A percentile compares a stretch with the other conserved stretches of the same genome.
Evolutionary conservation across 1,140 invertebrate genomes (phyloP).

Genomic region (Magallana gigas): DNA sequence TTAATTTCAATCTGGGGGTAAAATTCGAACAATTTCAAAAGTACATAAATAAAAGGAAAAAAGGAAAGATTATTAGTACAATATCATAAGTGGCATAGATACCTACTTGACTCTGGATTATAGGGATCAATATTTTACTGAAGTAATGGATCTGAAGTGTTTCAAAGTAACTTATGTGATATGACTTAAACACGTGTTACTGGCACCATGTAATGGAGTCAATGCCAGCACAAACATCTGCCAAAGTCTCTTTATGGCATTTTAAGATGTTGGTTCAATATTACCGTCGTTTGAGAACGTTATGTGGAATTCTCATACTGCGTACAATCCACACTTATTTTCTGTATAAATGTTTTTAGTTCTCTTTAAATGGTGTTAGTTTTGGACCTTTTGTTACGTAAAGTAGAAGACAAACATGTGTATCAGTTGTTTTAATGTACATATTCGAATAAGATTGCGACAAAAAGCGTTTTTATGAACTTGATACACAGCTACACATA

Average conservation of each 20-base stretch:
- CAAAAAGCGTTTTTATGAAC: too few relatives aligned
- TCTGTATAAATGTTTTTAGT: conserved; percentile 9
- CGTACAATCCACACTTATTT: background rate
- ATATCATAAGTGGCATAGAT: background rate
- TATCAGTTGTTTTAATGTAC: too few relatives aligned
- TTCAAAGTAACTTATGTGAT: background rate
- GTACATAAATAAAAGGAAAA: background rate
- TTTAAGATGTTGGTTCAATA: background rate
- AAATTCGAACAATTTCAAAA: background rate
- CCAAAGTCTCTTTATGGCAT: background rate
- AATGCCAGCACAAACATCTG: background rate
- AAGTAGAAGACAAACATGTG: too few relatives aligned
- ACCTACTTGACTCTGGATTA: background rate
- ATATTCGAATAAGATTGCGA: too few relatives aligned
- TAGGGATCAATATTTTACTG: background rate
- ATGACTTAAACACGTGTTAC: conserved; percentile 16
- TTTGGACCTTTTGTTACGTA: too few relatives aligned
- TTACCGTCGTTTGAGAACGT: background rate
- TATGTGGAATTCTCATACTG: background rate
- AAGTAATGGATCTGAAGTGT: conserved; percentile 15
- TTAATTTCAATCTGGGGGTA: too few relatives aligned
- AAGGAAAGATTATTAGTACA: background rate
- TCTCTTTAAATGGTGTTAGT: background rate
- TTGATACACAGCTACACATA: too few relatives aligned
- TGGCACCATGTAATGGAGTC: background rate